Evolutionary conservation across 2,888 invertebrate genomes (phyloP), one percentile per base, ranked within the genome.

Genomic region (Eupeodes latifasciatus): DNA sequence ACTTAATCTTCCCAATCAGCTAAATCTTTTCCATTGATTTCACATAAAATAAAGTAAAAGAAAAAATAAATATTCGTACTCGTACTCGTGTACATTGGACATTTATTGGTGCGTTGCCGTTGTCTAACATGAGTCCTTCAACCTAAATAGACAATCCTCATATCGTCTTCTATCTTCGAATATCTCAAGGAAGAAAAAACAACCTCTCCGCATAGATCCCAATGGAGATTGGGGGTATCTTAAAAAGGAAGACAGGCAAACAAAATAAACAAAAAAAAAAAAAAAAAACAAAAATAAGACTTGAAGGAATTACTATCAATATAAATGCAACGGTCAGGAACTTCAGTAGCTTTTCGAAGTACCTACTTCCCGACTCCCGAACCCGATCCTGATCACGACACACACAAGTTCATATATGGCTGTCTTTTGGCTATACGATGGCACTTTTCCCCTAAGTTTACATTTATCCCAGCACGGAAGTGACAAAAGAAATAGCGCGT

Each of bases 301-400:
- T 34, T 62, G 16, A 11, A n/a, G 44, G 12, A 14, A 72, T 61
- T 59, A 75, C 51, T 51, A 62, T 62, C 49, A 66, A 74, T 85
- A 78, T 81, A 79, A 82, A 62, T 86, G 86, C 86, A 83, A 80
- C 72, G 83, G 79, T 76, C 83, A 83, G 75, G 49, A 59, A 62
- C 71, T 64, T 75, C 62, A 67, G 71, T 40, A 72, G 72, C 72
- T 72, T 49, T 72, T 19, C 51, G 6, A 69, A 51, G 16, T 76
- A 77, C 16, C 36, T 64, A 64, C 27, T 3, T 9, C 9, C 4
- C 6, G n/a, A 40, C 6, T 40, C 40, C 53, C 16, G 9, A 16
- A 4, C 6, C n/a, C 16, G 5, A 4, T 7, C n/a, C 16, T 16
- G 4, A n/a, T 14, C 10, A 7, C 19, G 19, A 19, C 11, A 9